Evolutionary conservation across 1,140 invertebrate species (phyloP).

Genomic region (Drosophila serrata): DNA sequence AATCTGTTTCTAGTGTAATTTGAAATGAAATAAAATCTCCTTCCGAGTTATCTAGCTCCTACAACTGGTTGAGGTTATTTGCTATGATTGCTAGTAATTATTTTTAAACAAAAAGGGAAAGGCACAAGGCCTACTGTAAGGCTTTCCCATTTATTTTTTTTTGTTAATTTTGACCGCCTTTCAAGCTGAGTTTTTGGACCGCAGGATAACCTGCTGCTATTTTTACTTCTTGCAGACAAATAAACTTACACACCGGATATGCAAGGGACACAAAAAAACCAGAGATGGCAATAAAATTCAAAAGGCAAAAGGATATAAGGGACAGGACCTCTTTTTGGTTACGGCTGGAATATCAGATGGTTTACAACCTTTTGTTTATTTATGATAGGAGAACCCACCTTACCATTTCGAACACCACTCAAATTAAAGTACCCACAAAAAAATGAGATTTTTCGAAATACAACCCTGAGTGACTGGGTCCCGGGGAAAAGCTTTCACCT

Average conservation of each 20-base stretch:
- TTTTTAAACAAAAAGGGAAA: not conserved
- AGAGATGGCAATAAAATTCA: constrained; percentile 32
- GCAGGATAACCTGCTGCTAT: constrained; percentile 4
- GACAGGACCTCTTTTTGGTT: constrained; percentile 1
- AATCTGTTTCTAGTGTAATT: too few relatives aligned
- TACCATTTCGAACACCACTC: constrained; percentile 25
- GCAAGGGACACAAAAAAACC: constrained; percentile 13
- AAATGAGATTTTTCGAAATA: constrained; percentile 35
- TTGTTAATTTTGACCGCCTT: not conserved
- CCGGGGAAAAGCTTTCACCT: constrained; percentile 54
- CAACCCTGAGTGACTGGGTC: not conserved
- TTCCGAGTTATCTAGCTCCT: not conserved
- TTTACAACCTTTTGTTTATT: constrained; percentile 56
- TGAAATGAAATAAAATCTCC: not conserved
- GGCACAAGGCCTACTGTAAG: not conserved
- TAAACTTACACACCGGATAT: constrained; percentile 34
- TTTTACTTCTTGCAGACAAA: constrained; percentile 13
- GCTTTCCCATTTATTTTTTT: not conserved
- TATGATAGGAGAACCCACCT: constrained; percentile 28
- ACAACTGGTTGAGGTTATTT: not conserved
- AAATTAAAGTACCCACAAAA: constrained; percentile 45
- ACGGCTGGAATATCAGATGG: constrained; percentile 46
- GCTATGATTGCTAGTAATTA: not conserved
- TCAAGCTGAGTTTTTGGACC: constrained; percentile 9
- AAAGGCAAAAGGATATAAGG: not conserved